Evolutionary conservation across 2,113 vertebrate genomes (phyloP).

Genomic region (Sinocyclocheilus grahami): DNA sequence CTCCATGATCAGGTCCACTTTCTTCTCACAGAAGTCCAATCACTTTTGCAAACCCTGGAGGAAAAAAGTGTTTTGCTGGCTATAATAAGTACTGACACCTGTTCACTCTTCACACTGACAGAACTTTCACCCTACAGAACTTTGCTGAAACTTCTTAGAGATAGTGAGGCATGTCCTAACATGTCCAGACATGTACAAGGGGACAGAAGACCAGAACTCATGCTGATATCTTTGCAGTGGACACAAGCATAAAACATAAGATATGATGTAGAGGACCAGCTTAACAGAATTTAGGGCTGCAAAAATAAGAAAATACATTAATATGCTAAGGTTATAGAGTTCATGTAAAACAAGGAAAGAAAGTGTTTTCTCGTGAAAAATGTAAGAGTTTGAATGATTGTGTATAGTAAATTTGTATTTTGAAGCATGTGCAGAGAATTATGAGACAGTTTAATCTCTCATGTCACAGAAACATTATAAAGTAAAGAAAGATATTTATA

Average conservation of each 20-base stretch:
- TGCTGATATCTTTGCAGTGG: conserved; percentile 8
- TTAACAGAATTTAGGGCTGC: not conserved
- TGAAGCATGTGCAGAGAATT: not conserved
- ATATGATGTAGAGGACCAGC: not conserved
- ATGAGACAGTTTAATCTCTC: not conserved
- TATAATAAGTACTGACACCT: conserved; percentile 25
- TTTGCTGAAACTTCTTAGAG: conserved; percentile 5
- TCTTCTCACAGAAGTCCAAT: not conserved
- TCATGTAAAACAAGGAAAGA: not conserved
- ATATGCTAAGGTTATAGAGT: not conserved
- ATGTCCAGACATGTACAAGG: conserved; percentile 52
- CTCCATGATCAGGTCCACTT: conserved; percentile 3
- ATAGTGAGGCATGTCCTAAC: conserved; percentile 51
- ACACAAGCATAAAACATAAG: conserved; percentile 5
- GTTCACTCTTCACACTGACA: conserved; percentile 29
- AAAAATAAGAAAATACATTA: not conserved
- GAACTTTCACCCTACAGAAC: not conserved
- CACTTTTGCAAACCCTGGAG: not conserved
- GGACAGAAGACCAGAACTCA: conserved; percentile 5
- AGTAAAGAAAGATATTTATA: too few species aligned
- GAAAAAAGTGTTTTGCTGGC: not conserved
- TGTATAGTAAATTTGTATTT: not conserved
- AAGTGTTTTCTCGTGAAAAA: not conserved
- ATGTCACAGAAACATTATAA: too few species aligned
- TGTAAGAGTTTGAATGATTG: not conserved